Percentiles rank a stretch among this genome's conserved stretches.
These are phyloP conservation scores for Chrysina gloriosa DNA, from an alignment of 2,888 invertebrate genomes.

Conservation along the genomic window DNA sequence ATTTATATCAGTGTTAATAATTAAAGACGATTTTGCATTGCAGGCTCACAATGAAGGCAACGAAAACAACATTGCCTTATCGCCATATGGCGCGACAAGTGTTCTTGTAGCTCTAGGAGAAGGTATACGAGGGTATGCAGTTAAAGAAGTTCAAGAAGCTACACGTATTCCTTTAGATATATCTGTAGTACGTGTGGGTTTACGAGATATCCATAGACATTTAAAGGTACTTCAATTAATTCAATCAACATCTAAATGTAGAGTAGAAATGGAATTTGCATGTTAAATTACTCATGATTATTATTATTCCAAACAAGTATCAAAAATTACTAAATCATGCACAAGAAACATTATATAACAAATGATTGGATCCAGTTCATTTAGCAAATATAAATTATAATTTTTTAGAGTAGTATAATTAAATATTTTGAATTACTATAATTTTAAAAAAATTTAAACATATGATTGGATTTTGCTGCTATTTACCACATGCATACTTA, in stretches of 20 bases:
- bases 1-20: background rate
- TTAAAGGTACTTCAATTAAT: conserved; percentile 71
- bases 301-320: no score
- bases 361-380: no score
- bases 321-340: no score
- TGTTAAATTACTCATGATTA: no score
- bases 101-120: conserved; percentile 84
- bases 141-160: conserved; percentile 77
- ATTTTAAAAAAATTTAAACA: no score
- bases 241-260: no score
- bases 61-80: conserved; percentile 85
- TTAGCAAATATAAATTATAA: no score
- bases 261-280: no score
- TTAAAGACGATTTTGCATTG: background rate
- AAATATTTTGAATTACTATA: background rate
- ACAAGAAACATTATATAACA: no score
- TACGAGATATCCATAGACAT: conserved; percentile 85
- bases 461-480: no score
- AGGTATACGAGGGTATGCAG: conserved; percentile 79
- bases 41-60: conserved; percentile 78
- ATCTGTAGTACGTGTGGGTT: conserved; percentile 79
- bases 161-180: conserved; percentile 79
- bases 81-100: conserved; percentile 84
- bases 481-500: no score
- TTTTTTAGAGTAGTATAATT: background rate